Evolutionary conservation across 1,140 invertebrate genomes (phyloP).

Genomic region (Dendrolimus punctatus): DNA sequence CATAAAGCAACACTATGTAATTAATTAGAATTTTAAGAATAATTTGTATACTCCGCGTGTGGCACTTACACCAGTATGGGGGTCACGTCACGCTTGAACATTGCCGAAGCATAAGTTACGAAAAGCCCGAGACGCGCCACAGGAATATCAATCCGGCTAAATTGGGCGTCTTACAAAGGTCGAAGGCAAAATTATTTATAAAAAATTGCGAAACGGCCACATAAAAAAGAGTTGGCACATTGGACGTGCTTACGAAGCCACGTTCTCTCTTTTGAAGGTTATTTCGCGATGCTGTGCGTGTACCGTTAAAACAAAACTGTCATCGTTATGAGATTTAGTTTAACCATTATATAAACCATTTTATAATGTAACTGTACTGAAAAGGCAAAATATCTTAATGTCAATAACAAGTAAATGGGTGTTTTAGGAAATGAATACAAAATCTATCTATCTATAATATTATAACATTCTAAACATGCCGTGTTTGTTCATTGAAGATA

Average conservation of each 20-base stretch:
- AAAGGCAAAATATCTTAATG: constrained; percentile 7
- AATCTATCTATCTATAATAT: too few relatives aligned
- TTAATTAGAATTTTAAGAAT: constrained; percentile 19
- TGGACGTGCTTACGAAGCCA: constrained; percentile 57
- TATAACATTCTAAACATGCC: too few relatives aligned
- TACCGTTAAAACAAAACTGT: constrained; percentile 62
- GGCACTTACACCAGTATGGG: constrained; percentile 19
- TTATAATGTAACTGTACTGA: constrained; percentile 11
- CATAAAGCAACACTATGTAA: neutral
- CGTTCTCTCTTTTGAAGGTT: constrained; percentile 70
- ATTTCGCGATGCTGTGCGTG: constrained; percentile 40
- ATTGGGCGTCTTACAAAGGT: constrained; percentile 65
- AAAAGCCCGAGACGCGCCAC: constrained; percentile 45
- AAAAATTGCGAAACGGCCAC: constrained; percentile 62
- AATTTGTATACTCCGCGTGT: constrained; percentile 26
- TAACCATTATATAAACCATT: too few relatives aligned
- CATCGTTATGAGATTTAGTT: constrained; percentile 50
- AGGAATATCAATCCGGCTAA: constrained; percentile 65
- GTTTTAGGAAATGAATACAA: too few relatives aligned
- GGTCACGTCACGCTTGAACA: constrained; percentile 34
- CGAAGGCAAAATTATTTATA: constrained; percentile 67
- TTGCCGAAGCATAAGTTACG: constrained; percentile 48
- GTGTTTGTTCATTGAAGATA: too few relatives aligned
- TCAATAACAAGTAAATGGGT: neutral
- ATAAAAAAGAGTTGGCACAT: constrained; percentile 66